Base-by-base conservation (phyloP, 2,888 invertebrate genomes). In the Mesorhabditis sp. region DNA sequence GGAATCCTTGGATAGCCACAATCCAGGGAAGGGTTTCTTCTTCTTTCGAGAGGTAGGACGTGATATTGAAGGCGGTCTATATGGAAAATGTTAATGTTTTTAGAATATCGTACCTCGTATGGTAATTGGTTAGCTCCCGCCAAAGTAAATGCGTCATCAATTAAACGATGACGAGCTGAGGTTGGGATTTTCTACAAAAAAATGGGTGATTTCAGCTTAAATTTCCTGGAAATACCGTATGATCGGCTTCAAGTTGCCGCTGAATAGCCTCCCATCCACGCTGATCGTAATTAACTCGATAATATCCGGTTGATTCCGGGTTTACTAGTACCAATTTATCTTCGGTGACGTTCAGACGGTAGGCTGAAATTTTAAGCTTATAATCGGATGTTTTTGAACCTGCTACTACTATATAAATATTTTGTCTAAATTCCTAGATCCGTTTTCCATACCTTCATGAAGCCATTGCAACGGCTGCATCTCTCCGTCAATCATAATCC, bases 71-170 rank as follows among this genome's bases (percentile, higher is more conserved):
- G 6, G 77, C 75, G 7, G 72, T 74, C 72, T 74, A 45, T 62
- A 28, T 6, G 1, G 3, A 28, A 7, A n/a, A 7, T 15, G 7
- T 3, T 2, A 62, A n/a, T 1, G 63, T 15, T 15, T 7, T 62
- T 41, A 28, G 41, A n/a, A n/a, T 2, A 28, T 15, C 15, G n/a
- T 10, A 83, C 79, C 10, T 82, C 77, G 68, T 86, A 86, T 41
- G 81, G 80, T 28, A 94, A 45, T 90, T 90, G 88, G 0, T 93
- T 93, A 42, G 85, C 84, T 63, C 83, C 83, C 4, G 87, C 87
- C 62, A 88, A 78, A 71, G 86, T 86, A 73, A 88, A 87, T 0
- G 92, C 91, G 86, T 96, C 95, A 79, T 95, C 93, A 5, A 96
- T 89, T 45, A 96, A 88, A 85, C 95, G 94, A 0, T 93, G 72